Evolutionary conservation across 2,113 vertebrate genomes (phyloP), one percentile per base, ranked within the genome.

Genomic region (Zootoca vivipara): DNA sequence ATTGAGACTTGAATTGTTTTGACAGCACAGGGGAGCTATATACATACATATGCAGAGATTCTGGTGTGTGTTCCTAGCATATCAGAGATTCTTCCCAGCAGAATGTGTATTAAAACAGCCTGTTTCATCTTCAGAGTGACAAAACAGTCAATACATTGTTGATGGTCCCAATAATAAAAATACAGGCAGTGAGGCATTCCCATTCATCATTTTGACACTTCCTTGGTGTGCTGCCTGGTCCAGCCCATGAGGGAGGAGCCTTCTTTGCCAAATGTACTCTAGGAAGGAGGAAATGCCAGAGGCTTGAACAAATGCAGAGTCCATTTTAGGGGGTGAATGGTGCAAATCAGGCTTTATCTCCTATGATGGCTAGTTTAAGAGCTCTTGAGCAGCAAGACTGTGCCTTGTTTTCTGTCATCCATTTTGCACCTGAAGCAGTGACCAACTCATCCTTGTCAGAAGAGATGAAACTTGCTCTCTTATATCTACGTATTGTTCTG

Each of bases 121-220:
- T 2, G 3, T 89, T 94, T 83, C 83, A 92, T 91, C 75, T n/a
- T 64, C 74, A 77, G 86, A 80, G 77, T 20, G 24, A 74, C 90
- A 92, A 84, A 80, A n/a, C 80, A 83, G 85, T 75, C 15, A 0
- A 85, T 70, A 82, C 83, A 78, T 88, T 93, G 86, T 83, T 86
- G 95, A 92, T 93, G 92, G 69, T 7, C 84, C 82, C 20, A 56
- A 83, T 91, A 80, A 78, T 64, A 22, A 91, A 18, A 28, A 26
- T 0, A 1, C 75, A 77, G 78, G 8, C 22, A 0, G 20, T 0
- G 33, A 81, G 62, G 33, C 0, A 0, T 6, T 35, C 90, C 85
- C 20, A 30, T 88, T 87, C 83, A 83, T 92, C 90, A 86, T 82
- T 75, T 82, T 90, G 89, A 67, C 85, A 35, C 0, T 0, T 56